Conservation (phyloP, 2,888 invertebrate genomes). For the Megamerina dolium region DNA sequence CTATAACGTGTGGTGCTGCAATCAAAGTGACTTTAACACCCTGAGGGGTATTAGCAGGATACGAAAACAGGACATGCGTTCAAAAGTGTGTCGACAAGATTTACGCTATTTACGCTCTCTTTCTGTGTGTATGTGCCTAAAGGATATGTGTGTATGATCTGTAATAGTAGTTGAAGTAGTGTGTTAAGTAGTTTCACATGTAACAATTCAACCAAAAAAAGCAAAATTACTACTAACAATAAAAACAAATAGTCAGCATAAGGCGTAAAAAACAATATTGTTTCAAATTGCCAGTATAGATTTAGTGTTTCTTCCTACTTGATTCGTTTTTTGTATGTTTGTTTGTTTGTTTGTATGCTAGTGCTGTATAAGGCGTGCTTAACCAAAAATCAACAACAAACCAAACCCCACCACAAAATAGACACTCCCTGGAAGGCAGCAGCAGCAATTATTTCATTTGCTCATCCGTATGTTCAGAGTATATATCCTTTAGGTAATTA, state of each 20-base stretch:
- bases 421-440: too few relatives aligned
- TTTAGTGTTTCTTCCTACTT: too few relatives aligned
- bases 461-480: too few relatives aligned
- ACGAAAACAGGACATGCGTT: slow-evolving; percentile 24
- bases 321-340: slow-evolving; percentile 11
- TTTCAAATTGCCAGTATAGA: slow-evolving; percentile 33
- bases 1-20: too few relatives aligned
- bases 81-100: slow-evolving; percentile 25
- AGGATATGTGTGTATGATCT: too few relatives aligned
- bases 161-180: slow-evolving; percentile 13
- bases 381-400: slow-evolving; percentile 2
- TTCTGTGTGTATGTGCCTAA: too few relatives aligned
- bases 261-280: slow-evolving; percentile 21
- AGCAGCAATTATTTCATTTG: too few relatives aligned
- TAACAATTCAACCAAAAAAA: slow-evolving; percentile 22
- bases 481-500: too few relatives aligned
- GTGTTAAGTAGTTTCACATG: slow-evolving; percentile 1
- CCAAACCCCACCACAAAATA: too few relatives aligned
- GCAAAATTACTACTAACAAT: slow-evolving; percentile 16
- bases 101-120: too few relatives aligned
- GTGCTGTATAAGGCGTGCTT: slow-evolving; percentile 17
- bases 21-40: slow-evolving; percentile 42
- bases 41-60: slow-evolving; percentile 40
- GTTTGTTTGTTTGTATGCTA: slow-evolving; percentile 27
- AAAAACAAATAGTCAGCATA: slow-evolving; percentile 28